Base-by-base conservation (phyloP, 2,797 vertebrate genomes). In the Halcyon badia region DNA sequence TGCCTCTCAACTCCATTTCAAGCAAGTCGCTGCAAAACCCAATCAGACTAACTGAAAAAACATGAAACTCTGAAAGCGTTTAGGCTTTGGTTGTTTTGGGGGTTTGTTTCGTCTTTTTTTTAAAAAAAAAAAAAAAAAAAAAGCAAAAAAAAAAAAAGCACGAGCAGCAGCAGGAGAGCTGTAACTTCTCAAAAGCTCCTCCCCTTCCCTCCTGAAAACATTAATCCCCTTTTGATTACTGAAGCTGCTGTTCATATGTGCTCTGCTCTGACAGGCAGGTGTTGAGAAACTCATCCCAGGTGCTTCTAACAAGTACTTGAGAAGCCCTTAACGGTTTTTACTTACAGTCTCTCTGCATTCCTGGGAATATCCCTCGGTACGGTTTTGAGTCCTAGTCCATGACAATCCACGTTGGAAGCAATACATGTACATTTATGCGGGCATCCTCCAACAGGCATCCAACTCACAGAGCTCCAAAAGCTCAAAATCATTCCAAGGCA, bases 371-470 rank as follows among this genome's bases (percentile, higher is more conserved):
- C 99, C 97, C 99, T 99, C 25, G 99, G 99, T 42, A 99, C 99
- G 1, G 98, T 98, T 96, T 97, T 99, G 95, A 99, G 98, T 94
- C 99, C 99, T 94, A 99, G 99, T 97, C 99, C 99, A 52, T 99
- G 99, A 98, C 99, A 99, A 98, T 99, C 99, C 99, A 99, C 99
- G 97, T 99, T 99, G 90, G 99, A 98, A 81, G 99, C 99, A 31
- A 99, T 99, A 98, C 99, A 99, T 95, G 99, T 99, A 98, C 99
- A 99, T 97, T 99, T 99, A 97, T 99, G 98, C 21, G 99, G 99
- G 98, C 99, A 99, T 97, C 99, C 99, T 91, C 97, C 96, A 83
- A 98, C 98, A 42, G 96, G 97, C 97, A 93, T 42, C 96, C 98
- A 95, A 61, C 93, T 97, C 76, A 35, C 1, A 52, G 93, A 94